Evolutionary conservation across 2,797 vertebrate genomes (phyloP), one percentile per base, ranked within the genome.

Genomic region (Coranthus polyacanthus): DNA sequence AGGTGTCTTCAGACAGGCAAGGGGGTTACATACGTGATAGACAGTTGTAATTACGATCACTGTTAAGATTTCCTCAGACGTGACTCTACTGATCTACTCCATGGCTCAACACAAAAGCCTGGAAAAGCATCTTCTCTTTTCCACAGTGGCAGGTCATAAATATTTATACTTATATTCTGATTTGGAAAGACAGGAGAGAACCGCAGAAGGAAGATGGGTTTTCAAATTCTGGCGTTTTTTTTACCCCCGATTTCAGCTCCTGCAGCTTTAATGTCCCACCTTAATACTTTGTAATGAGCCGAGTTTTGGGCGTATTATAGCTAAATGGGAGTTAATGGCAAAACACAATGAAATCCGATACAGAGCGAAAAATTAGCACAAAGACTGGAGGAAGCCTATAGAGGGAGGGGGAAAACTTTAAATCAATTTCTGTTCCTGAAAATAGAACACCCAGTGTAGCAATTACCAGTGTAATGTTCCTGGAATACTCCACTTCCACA

Each of bases 381-480:
- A 0, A 60, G 20, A 64, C 47, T 0, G 7, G 12, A 79, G 24
- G 46, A 52, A 47, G 18, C 49, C 29, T 51, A 9, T 16, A 47
- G 1, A 4, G 61, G 47, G 11, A 5, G 29, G 62, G 9, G 17
- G 24, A 4, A 38, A 80, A 26, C 8, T 53, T 54, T 12, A 59
- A 81, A 79, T 77, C 22, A 53, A 65, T 80, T 72, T 76, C 24
- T 64, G 51, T 8, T 64, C 42, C 78, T 59, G 51, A 76, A 75
- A 82, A 75, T 57, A 74, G 69, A 78, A 70, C 50, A 66, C 13
- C 54, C 45, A 46, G 63, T 58, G 59, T 7, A 75, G 75, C 68
- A 66, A 76, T 85, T 79, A 72, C 54, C 17, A 44, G 55, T 20
- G 53, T 57, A 75, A 78, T 75, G 78, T 72, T 82, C 24, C 71